Evolutionary conservation across 2,113 vertebrate species (phyloP).

Genomic region (Campylorhamphus procurvoides): DNA sequence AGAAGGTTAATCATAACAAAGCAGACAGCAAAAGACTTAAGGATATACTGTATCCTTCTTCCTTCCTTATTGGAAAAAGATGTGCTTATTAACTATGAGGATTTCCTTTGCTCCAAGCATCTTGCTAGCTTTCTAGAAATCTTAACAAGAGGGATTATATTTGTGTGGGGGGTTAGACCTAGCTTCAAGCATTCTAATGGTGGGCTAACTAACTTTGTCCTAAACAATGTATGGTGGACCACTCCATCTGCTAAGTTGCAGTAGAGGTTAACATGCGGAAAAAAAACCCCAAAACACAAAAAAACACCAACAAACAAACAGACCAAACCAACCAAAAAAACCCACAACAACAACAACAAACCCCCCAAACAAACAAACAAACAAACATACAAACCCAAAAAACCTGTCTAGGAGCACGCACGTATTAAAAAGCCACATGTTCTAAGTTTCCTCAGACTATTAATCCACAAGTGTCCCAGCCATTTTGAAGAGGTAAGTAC

Average conservation of each 20-base stretch:
- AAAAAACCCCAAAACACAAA: neutral
- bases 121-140: neutral
- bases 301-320: too few species aligned
- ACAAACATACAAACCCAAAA: neutral
- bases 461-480: neutral
- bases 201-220: neutral
- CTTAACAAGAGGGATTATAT: neutral
- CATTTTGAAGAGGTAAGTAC: neutral
- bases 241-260: neutral
- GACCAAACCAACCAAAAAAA: neutral
- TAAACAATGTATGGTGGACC: neutral
- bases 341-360: too few species aligned
- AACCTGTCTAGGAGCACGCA: neutral
- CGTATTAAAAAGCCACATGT: neutral
- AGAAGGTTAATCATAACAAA: neutral
- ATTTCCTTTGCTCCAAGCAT: neutral
- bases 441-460: neutral
- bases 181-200: neutral
- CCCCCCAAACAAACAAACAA: too few species aligned
- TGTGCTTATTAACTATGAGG: neutral
- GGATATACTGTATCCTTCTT: neutral
- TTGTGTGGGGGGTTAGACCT: neutral
- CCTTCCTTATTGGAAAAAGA: neutral
- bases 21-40: neutral
- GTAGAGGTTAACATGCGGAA: neutral